Evolutionary conservation across 2,888 invertebrate genomes (phyloP).

Genomic region (Tuberolachnus salignus): DNA sequence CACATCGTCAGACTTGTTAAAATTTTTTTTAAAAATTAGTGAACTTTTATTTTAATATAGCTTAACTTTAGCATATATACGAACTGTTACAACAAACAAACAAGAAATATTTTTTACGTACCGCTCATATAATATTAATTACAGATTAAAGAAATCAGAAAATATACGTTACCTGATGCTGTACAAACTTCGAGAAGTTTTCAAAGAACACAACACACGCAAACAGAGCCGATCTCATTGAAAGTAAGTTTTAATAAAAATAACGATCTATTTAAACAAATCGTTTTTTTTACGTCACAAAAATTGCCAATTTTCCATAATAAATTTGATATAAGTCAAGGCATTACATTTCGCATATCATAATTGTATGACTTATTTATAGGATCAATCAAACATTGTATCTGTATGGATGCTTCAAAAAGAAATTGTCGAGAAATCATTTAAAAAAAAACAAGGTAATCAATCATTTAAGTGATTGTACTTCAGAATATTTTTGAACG

Average conservation of each 20-base stretch:
- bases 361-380: background rate
- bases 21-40: too few relatives aligned
- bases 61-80: too few relatives aligned
- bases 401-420: constrained; percentile 37
- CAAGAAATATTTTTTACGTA: too few relatives aligned
- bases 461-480: too few relatives aligned
- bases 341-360: background rate
- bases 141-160: background rate
- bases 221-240: constrained; percentile 38
- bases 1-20: too few relatives aligned
- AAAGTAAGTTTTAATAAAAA: background rate
- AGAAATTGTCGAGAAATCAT: background rate
- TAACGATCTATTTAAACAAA: background rate
- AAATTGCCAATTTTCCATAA: background rate
- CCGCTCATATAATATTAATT: background rate
- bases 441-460: constrained; percentile 1
- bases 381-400: constrained; percentile 42
- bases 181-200: constrained; percentile 40
- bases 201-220: constrained; percentile 40
- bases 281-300: background rate
- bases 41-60: too few relatives aligned
- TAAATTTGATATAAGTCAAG: background rate
- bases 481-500: too few relatives aligned
- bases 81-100: too few relatives aligned
- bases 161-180: constrained; percentile 21